These are phyloP conservation scores for Latrodectus hesperus DNA, from an alignment of 2,888 invertebrate genomes.

Conservation along the genomic window DNA sequence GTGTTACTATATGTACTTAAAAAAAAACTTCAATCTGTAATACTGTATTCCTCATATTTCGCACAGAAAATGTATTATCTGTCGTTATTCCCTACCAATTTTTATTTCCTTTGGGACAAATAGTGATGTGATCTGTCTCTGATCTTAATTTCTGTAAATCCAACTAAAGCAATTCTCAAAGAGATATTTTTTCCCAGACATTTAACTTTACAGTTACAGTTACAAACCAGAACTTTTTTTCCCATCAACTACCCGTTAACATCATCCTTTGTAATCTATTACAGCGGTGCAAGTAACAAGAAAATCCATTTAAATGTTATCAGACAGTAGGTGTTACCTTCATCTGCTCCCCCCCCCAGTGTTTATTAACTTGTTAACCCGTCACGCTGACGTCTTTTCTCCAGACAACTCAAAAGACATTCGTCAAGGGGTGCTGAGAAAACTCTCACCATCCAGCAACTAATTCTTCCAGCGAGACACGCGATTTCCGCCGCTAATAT, in stretches of 20 bases:
- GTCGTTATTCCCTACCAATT: no score
- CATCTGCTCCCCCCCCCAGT: not conserved
- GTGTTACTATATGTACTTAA: no score
- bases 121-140: no score
- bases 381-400: not conserved
- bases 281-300: not conserved
- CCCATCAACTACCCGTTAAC: not conserved
- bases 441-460: conserved; percentile 40
- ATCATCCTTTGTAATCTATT: not conserved
- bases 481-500: not conserved
- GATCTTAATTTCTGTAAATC: no score
- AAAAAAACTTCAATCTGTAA: no score
- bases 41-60: no score
- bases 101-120: no score
- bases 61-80: no score
- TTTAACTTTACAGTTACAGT: no score
- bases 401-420: not conserved
- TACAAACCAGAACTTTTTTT: not conserved
- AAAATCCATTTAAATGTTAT: not conserved
- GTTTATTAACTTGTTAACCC: conserved; percentile 3
- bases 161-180: no score
- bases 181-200: no score
- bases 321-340: not conserved
- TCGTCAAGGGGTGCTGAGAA: not conserved
- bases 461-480: not conserved